These are phyloP conservation scores for Hormiphora californensis DNA, from an alignment of 37 sponge, comb jelly and placozoan species.

Conservation along the genomic window DNA sequence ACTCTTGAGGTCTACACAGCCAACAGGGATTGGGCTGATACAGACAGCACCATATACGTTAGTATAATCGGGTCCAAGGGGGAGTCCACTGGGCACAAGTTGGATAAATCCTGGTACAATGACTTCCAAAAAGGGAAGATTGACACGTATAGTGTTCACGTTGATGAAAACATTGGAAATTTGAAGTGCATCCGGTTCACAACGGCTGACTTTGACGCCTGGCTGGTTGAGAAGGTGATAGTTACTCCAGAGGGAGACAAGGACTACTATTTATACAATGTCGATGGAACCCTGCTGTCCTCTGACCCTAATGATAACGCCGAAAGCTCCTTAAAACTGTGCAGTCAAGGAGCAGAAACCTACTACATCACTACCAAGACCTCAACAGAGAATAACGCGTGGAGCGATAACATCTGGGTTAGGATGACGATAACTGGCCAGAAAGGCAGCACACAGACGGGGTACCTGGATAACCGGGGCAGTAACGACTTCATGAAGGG, in stretches of 20 bases:
- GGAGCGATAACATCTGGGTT: not conserved
- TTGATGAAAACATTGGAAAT: not conserved
- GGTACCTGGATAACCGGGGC: not conserved
- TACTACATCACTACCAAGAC: not conserved
- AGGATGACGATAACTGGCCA: not conserved
- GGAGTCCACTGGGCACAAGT: not conserved
- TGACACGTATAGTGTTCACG: not conserved
- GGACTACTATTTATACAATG: not conserved
- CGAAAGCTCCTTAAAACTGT: not conserved
- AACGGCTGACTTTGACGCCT: not conserved
- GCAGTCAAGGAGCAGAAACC: not conserved
- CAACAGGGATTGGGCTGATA: not conserved
- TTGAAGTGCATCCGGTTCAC: not conserved
- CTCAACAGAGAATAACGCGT: not conserved
- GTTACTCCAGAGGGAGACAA: not conserved
- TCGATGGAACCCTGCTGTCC: not conserved
- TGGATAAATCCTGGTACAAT: not conserved
- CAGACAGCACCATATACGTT: not conserved
- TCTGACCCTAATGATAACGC: not conserved
- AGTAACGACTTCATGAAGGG: not conserved
- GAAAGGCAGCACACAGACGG: not conserved
- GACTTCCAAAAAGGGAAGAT: not conserved
- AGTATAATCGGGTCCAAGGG: not conserved
- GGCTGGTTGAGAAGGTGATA: not conserved
- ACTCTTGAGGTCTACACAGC: not conserved